Evolutionary conservation across 1,140 invertebrate genomes (phyloP).

Genomic region (Ridgeia piscesae): DNA sequence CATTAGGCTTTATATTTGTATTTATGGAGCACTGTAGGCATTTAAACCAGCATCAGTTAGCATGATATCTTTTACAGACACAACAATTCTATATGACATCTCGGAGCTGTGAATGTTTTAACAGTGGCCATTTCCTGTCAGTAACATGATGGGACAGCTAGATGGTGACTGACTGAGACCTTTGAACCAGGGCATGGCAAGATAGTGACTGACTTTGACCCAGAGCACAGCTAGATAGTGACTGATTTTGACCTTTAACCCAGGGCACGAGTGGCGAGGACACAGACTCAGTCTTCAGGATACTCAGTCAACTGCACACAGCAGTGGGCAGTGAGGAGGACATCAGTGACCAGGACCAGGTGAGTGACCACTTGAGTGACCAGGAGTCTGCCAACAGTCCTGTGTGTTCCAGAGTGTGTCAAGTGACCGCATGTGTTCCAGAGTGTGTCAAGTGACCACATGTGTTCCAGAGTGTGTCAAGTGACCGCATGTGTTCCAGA

Average conservation of each 20-base stretch:
- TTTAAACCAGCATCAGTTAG: neutral
- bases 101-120: too few relatives aligned
- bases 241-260: slow-evolving; percentile 18
- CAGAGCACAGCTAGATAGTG: too few relatives aligned
- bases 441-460: too few relatives aligned
- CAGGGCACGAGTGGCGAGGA: slow-evolving; percentile 45
- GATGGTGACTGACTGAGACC: neutral
- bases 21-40: neutral
- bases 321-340: slow-evolving; percentile 50
- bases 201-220: neutral
- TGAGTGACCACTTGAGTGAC: slow-evolving; percentile 25
- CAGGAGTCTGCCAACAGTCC: neutral
- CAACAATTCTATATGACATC: too few relatives aligned
- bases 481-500: too few relatives aligned
- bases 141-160: neutral
- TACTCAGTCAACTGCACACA: slow-evolving; percentile 52
- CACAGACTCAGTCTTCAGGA: slow-evolving; percentile 42
- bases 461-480: too few relatives aligned
- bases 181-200: too few relatives aligned
- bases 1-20: neutral
- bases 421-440: too few relatives aligned
- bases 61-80: neutral
- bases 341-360: slow-evolving; percentile 56
- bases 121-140: too few relatives aligned
- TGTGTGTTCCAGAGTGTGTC: neutral